Percentiles rank a stretch among this genome's conserved stretches.
Evolutionary conservation across 2,888 invertebrate genomes (phyloP).

Genomic region (Protodeltote pygarga): DNA sequence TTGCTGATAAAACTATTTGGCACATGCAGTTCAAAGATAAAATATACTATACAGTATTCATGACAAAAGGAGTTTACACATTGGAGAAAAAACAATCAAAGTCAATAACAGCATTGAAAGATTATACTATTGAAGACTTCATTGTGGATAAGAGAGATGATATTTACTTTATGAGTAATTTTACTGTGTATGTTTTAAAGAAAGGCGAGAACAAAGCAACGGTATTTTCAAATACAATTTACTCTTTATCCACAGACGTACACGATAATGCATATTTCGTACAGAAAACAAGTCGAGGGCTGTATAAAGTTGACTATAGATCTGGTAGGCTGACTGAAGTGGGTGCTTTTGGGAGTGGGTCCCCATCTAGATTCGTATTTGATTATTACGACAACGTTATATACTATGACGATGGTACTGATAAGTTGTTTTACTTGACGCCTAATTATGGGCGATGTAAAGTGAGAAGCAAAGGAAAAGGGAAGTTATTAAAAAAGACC

Average conservation of each 20-base stretch:
- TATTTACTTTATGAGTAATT: constrained; percentile 69
- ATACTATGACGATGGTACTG: constrained; percentile 63
- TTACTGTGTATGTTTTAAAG: constrained; percentile 60
- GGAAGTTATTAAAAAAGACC: constrained; percentile 43
- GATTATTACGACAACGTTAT: constrained; percentile 71
- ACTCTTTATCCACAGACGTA: constrained; percentile 65
- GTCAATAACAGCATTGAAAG: constrained; percentile 53
- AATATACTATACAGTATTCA: constrained; percentile 65
- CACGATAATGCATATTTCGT: constrained; percentile 65
- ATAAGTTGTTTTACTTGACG: constrained; percentile 64
- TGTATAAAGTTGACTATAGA: constrained; percentile 67
- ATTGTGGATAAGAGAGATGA: constrained; percentile 67
- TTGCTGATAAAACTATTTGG: constrained; percentile 68
- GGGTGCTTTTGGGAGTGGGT: constrained; percentile 64
- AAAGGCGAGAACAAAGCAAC: constrained; percentile 57
- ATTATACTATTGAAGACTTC: constrained; percentile 71
- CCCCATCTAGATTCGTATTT: constrained; percentile 63
- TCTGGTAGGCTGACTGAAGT: constrained; percentile 55
- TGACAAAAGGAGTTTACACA: constrained; percentile 60
- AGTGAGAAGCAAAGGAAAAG: constrained; percentile 53
- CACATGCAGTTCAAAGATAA: constrained; percentile 69
- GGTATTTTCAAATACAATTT: constrained; percentile 63
- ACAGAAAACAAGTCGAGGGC: constrained; percentile 61
- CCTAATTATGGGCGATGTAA: constrained; percentile 66
- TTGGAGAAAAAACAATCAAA: constrained; percentile 58